Conservation (phyloP, 2,888 invertebrate genomes). For the Rhynchonema sp. region DNA sequence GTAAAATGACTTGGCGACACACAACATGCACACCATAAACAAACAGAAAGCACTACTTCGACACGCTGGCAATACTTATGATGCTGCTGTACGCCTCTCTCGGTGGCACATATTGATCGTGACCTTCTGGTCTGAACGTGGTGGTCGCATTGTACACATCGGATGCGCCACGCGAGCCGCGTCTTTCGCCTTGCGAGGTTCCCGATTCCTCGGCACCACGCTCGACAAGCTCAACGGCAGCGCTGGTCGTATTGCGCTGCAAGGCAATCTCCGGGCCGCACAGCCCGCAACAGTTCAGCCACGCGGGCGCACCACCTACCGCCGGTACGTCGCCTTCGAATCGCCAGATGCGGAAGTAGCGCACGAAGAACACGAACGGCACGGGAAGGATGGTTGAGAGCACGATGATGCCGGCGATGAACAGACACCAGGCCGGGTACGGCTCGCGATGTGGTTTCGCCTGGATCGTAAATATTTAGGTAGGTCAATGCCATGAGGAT, state of each 20-base stretch:
- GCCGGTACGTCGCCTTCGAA: constrained; percentile 48
- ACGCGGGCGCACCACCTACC: not conserved
- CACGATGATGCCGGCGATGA: constrained; percentile 19
- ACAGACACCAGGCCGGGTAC: constrained; percentile 24
- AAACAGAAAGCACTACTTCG: no score
- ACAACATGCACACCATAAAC: not conserved
- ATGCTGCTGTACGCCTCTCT: no score
- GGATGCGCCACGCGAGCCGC: not conserved
- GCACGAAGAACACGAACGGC: constrained; percentile 59
- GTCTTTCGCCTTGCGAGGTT: not conserved
- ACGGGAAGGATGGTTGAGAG: constrained; percentile 42
- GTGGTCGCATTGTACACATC: not conserved
- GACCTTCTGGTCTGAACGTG: not conserved
- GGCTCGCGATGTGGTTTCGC: constrained; percentile 5
- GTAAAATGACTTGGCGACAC: no score
- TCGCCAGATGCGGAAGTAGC: constrained; percentile 68
- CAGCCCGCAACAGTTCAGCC: no score
- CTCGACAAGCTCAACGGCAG: not conserved
- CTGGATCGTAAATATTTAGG: no score
- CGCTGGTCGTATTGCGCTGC: not conserved
- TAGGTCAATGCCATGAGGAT: no score
- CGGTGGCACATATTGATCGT: no score
- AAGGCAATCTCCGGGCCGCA: no score
- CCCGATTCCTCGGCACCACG: not conserved
- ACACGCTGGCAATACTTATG: no score